Base-by-base conservation (phyloP, 1,140 invertebrate genomes). In the Meloidogyne hapla region DNA sequence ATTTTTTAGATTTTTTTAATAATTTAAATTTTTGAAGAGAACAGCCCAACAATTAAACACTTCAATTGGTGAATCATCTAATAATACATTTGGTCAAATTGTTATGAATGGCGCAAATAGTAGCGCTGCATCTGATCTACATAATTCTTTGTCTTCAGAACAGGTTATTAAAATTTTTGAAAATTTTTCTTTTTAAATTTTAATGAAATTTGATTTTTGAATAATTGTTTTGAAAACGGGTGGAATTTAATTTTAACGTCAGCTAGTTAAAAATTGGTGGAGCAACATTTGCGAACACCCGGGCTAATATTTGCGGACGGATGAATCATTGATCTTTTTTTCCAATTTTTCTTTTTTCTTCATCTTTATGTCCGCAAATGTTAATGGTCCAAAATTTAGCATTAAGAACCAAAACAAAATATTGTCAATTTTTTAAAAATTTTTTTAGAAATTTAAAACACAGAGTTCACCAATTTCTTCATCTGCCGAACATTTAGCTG, bases 351-450 rank as follows among this genome's bases (percentile, higher is more conserved):
- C n/a, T n/a, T n/a, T n/a, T n/a, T n/a, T n/a, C n/a, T n/a, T n/a
- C n/a, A n/a, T n/a, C n/a, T n/a, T n/a, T n/a, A n/a, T 18, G 66
- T 21, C n/a, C 33, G 21, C 4, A n/a, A 33, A 25, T 42, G 21
- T 40, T 42, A 40, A n/a, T 26, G n/a, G n/a, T n/a, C n/a, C n/a
- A n/a, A n/a, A n/a, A n/a, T n/a, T n/a, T n/a, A 33, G 10, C 4
- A 33, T n/a, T 33, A 68, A 13, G 13, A 66, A 66, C 15, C 12
- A 9, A 15, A 18, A 6, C 66, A 68, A 68, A 21, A 69, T 21
- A 21, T 21, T 73, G 23, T 38, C 9, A 63, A 64, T 64, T 25
- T 45, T 45, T 45, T 69, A n/a, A 69, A 56, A 62, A 38, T 56
- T 18, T 64, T 56, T 23, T 28, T 25, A 40, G 28, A 40, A 21